Percentiles rank a stretch among this genome's conserved stretches.
Conservation (phyloP, 1,140 invertebrate genomes). For the Drosophila albomicans region DNA sequence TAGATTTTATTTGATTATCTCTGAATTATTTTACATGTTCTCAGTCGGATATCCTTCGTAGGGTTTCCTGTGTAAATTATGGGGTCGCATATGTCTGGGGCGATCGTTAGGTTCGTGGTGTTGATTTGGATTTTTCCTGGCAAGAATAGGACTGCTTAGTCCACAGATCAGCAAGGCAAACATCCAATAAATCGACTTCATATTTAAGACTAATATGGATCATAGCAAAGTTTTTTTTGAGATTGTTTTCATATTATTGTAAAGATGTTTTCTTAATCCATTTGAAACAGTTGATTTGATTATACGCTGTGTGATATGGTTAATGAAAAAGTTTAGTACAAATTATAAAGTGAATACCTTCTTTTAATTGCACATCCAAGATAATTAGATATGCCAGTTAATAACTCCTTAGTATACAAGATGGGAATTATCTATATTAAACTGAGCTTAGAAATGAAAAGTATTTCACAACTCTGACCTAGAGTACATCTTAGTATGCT, state of each 20-base stretch:
- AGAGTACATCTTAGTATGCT: too few species aligned
- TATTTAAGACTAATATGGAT: neutral
- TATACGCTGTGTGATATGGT: neutral
- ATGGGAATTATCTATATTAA: too few species aligned
- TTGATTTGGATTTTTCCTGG: neutral
- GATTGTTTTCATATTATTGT: neutral
- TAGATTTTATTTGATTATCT: neutral
- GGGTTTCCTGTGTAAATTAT: slow-evolving; percentile 48
- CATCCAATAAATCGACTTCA: neutral
- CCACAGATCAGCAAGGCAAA: neutral
- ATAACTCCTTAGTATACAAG: too few species aligned
- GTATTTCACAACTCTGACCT: too few species aligned
- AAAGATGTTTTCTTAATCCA: slow-evolving; percentile 3
- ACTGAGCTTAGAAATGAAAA: too few species aligned
- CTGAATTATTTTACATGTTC: neutral
- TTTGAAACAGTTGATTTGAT: neutral
- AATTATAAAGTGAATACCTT: too few species aligned
- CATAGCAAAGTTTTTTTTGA: neutral
- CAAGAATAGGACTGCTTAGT: neutral
- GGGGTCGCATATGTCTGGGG: slow-evolving; percentile 21
- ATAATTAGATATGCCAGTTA: too few species aligned
- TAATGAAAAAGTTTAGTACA: too few species aligned
- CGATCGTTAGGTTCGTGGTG: slow-evolving; percentile 19
- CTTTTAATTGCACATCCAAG: too few species aligned
- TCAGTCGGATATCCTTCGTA: neutral